These are phyloP conservation scores for Micrasema longulum DNA, from an alignment of 1,140 invertebrate genomes.

Conservation along the genomic window DNA sequence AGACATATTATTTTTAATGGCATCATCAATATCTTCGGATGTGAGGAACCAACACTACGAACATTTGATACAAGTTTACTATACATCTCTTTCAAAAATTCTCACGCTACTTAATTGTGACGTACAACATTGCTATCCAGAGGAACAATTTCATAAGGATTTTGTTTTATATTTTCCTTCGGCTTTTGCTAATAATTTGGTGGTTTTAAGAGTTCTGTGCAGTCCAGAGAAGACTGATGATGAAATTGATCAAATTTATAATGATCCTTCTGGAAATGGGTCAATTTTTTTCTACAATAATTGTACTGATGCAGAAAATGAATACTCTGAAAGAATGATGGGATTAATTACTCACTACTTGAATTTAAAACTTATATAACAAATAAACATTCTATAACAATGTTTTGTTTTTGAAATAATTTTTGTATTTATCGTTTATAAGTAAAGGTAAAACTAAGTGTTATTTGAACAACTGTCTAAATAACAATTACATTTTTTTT, in stretches of 20 bases:
- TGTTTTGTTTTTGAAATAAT: too few relatives aligned
- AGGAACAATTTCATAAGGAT: slow-evolving; percentile 29
- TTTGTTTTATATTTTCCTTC: slow-evolving; percentile 42
- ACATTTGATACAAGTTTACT: slow-evolving; percentile 43
- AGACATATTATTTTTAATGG: slow-evolving; percentile 47
- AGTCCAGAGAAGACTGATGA: slow-evolving; percentile 40
- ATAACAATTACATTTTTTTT: too few relatives aligned
- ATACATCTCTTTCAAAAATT: slow-evolving; percentile 28
- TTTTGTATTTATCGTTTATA: too few relatives aligned
- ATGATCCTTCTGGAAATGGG: not conserved
- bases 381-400: too few relatives aligned
- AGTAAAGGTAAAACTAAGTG: too few relatives aligned
- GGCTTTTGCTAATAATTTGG: slow-evolving; percentile 34
- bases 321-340: slow-evolving; percentile 41
- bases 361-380: slow-evolving; percentile 23
- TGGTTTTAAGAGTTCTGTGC: slow-evolving; percentile 42
- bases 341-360: slow-evolving; percentile 30
- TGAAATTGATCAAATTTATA: slow-evolving; percentile 30
- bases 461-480: too few relatives aligned
- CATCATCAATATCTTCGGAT: slow-evolving; percentile 38
- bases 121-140: slow-evolving; percentile 32
- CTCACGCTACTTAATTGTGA: slow-evolving; percentile 35
- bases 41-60: slow-evolving; percentile 31
- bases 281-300: slow-evolving; percentile 50
- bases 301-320: slow-evolving; percentile 43